Percentiles rank a stretch among this genome's conserved stretches.
These are phyloP conservation scores for Elephas maximus DNA, from an alignment of 2,113 vertebrate species.

Conservation along the genomic window DNA sequence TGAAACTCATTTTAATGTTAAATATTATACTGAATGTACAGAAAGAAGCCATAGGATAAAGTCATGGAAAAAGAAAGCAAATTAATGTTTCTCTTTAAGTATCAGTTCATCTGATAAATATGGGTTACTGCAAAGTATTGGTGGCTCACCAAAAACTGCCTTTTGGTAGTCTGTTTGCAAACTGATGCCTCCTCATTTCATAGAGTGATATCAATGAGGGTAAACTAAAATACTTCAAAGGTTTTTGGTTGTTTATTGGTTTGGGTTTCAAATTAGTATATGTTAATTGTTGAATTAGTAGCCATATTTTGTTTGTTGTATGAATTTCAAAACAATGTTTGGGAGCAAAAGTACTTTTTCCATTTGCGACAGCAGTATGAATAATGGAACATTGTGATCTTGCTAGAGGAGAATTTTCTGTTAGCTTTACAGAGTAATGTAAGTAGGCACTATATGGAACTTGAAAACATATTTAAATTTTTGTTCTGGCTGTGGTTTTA, in stretches of 20 bases:
- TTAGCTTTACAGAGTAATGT: slow-evolving; percentile 67
- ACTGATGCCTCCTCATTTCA: slow-evolving; percentile 22
- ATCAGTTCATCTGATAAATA: slow-evolving; percentile 65
- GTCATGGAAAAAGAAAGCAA: slow-evolving; percentile 72
- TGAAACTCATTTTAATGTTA: slow-evolving; percentile 51
- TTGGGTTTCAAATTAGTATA: slow-evolving; percentile 70
- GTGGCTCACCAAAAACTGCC: slow-evolving; percentile 60
- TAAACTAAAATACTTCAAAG: slow-evolving; percentile 63
- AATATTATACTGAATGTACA: neutral
- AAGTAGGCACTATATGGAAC: slow-evolving; percentile 54
- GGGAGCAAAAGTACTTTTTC: slow-evolving; percentile 69
- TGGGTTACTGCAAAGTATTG: slow-evolving; percentile 65
- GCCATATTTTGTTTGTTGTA: neutral
- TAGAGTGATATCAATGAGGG: slow-evolving; percentile 46
- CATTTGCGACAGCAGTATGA: slow-evolving; percentile 42
- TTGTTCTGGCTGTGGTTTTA: slow-evolving; percentile 74
- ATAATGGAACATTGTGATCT: slow-evolving; percentile 58
- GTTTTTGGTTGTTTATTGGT: slow-evolving; percentile 63
- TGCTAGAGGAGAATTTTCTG: slow-evolving; percentile 65
- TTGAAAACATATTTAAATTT: slow-evolving; percentile 74
- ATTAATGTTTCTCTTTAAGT: slow-evolving; percentile 68
- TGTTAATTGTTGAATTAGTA: slow-evolving; percentile 70
- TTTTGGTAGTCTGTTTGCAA: slow-evolving; percentile 61
- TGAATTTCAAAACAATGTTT: slow-evolving; percentile 55
- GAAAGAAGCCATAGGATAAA: slow-evolving; percentile 36